Percentiles rank a stretch among this genome's conserved stretches.
These are phyloP conservation scores for Pogonophryne albipinna DNA, from an alignment of 2,797 vertebrate genomes.

Conservation along the genomic window DNA sequence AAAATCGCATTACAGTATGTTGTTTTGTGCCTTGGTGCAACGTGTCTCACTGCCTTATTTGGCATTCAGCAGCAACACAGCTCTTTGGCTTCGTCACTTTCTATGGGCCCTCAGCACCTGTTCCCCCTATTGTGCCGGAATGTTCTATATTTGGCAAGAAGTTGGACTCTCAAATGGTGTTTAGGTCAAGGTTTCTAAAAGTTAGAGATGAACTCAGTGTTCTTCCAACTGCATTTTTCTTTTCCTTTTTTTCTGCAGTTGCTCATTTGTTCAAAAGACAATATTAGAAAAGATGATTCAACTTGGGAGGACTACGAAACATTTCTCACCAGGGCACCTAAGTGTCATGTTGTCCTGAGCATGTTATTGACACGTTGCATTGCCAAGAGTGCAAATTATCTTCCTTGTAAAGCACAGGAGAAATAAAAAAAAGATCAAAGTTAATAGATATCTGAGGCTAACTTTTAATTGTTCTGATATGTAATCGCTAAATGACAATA, in stretches of 20 bases:
- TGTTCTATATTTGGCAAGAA: constrained; percentile 89
- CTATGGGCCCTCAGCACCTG: constrained; percentile 84
- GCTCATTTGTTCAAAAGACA: constrained; percentile 49
- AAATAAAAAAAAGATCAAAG: constrained; percentile 77
- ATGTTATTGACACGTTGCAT: constrained; percentile 70
- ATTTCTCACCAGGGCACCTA: constrained; percentile 72
- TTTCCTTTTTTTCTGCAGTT: constrained; percentile 7
- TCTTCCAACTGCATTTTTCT: constrained; percentile 29
- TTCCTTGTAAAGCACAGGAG: constrained; percentile 64
- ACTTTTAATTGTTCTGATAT: constrained; percentile 88
- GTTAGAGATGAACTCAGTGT: constrained; percentile 38
- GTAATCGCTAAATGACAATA: constrained; percentile 85
- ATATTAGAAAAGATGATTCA: constrained; percentile 70
- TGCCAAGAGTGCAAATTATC: constrained; percentile 71
- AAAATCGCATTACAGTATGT: constrained; percentile 67
- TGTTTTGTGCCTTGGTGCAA: constrained; percentile 74
- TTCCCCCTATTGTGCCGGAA: constrained; percentile 85
- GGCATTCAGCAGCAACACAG: constrained; percentile 78
- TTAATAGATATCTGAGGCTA: constrained; percentile 83
- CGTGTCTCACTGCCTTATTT: constrained; percentile 84
- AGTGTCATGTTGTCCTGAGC: constrained; percentile 70
- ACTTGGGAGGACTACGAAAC: constrained; percentile 64
- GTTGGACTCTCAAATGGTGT: constrained; percentile 73
- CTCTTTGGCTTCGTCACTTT: constrained; percentile 77
- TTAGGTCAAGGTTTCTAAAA: constrained; percentile 68